A percentile compares a stretch with the other conserved stretches of the same genome.
phyloP scores from a whole-genome alignment of 1,140 invertebrate genomes.

The Saccostrea glomerata region DNA sequence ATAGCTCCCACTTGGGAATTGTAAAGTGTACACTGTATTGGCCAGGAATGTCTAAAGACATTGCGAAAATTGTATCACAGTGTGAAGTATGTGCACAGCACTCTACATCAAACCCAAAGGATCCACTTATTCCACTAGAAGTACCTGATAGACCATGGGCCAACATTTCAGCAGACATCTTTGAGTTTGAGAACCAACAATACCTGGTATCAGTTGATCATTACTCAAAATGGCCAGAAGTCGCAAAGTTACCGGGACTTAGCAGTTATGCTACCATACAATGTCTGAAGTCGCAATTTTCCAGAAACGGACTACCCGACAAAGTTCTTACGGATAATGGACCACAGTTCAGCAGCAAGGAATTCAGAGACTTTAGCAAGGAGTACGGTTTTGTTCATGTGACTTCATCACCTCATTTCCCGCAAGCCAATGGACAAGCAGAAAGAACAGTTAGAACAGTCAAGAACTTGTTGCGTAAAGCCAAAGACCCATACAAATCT shows the following conservation, averaged over 20 bases:
- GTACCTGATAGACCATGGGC: conserved; percentile 49
- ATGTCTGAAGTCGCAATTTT: conserved; percentile 40
- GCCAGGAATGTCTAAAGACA: too few relatives aligned
- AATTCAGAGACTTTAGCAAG: conserved; percentile 77
- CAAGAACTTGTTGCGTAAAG: conserved; percentile 32
- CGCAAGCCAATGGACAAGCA: conserved; percentile 67
- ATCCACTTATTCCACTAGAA: too few relatives aligned
- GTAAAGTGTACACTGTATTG: too few relatives aligned
- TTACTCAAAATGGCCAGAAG: conserved; percentile 50
- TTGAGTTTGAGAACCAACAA: neutral
- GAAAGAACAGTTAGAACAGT: conserved; percentile 60
- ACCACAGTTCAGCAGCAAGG: conserved; percentile 64
- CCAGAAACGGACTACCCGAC: conserved; percentile 53
- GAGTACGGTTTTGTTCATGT: conserved; percentile 76
- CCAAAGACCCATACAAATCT: conserved; percentile 36
- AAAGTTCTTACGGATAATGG: conserved; percentile 78
- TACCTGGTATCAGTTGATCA: conserved; percentile 46
- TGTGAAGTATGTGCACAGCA: too few relatives aligned
- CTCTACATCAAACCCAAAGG: too few relatives aligned
- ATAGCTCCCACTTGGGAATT: too few relatives aligned
- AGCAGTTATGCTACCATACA: neutral
- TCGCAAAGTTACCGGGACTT: conserved; percentile 26
- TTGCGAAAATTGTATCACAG: too few relatives aligned
- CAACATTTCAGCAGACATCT: neutral
- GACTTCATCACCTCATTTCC: conserved; percentile 63